Evolutionary conservation across 2,113 vertebrate species (phyloP).

Genomic region (Cyanoramphus novaezelandiae): DNA sequence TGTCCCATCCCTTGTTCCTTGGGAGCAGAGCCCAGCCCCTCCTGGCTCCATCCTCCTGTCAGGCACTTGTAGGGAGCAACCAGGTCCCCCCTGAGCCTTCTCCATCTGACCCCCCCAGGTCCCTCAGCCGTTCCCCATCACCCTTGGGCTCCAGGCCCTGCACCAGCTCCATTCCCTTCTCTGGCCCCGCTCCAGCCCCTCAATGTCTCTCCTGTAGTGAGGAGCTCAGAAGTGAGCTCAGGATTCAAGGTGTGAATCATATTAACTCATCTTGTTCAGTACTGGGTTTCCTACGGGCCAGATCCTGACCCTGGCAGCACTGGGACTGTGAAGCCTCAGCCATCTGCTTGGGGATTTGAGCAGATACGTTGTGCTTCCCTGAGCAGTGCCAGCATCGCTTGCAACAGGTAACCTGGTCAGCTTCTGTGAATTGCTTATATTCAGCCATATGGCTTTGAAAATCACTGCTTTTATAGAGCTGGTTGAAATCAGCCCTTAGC

Average conservation of each 20-base stretch:
- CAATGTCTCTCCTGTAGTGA: neutral
- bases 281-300: neutral
- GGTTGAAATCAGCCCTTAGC: neutral
- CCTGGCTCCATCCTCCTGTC: too few relatives aligned
- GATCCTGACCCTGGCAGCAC: rapidly evolving
- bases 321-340: neutral
- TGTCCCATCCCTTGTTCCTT: too few relatives aligned
- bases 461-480: neutral
- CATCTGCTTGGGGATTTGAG: neutral
- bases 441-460: neutral
- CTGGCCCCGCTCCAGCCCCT: neutral
- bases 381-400: rapidly evolving
- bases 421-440: neutral
- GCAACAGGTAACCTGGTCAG: neutral
- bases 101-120: too few relatives aligned
- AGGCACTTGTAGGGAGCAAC: too few relatives aligned
- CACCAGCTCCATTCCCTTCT: neutral
- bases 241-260: neutral
- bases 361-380: neutral
- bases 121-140: neutral
- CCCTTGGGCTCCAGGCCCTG: neutral
- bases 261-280: neutral
- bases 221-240: neutral
- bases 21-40: too few relatives aligned
- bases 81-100: too few relatives aligned